A percentile compares a stretch with the other conserved stretches of the same genome.
Evolutionary conservation across 2,113 vertebrate species (phyloP).

Genomic region (Murina feae): DNA sequence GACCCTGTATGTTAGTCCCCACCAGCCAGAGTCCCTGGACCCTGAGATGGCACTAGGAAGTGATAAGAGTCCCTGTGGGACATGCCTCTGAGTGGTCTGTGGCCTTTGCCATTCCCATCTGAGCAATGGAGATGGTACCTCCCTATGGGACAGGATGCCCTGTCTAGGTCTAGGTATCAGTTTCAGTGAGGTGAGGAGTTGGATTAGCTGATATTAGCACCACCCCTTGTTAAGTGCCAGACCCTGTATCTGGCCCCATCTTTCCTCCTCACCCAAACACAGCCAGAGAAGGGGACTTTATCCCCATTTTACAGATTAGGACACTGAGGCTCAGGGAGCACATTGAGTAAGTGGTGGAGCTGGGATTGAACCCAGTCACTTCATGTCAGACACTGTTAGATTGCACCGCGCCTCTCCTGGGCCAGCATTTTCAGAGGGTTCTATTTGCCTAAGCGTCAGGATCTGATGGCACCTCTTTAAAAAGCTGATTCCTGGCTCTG

Average conservation of each 20-base stretch:
- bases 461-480: not conserved
- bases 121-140: not conserved
- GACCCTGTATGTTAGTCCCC: not conserved
- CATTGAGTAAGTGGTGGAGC: not conserved
- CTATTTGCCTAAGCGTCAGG: accelerated
- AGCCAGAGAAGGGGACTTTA: not conserved
- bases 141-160: not conserved
- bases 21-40: not conserved
- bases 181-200: not conserved
- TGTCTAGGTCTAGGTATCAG: not conserved
- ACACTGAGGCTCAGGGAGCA: not conserved
- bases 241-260: not conserved
- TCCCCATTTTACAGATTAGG: not conserved
- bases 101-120: not conserved
- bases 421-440: not conserved
- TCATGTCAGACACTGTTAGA: not conserved
- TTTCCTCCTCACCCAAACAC: not conserved
- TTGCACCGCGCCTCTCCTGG: not conserved
- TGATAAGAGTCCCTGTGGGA: not conserved
- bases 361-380: not conserved
- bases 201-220: not conserved
- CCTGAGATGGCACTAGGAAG: not conserved
- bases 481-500: not conserved
- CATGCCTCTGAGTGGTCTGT: not conserved
- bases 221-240: not conserved